Evolutionary conservation across 2,888 invertebrate species (phyloP).

Genomic region (Pachymerium ferrugineum): DNA sequence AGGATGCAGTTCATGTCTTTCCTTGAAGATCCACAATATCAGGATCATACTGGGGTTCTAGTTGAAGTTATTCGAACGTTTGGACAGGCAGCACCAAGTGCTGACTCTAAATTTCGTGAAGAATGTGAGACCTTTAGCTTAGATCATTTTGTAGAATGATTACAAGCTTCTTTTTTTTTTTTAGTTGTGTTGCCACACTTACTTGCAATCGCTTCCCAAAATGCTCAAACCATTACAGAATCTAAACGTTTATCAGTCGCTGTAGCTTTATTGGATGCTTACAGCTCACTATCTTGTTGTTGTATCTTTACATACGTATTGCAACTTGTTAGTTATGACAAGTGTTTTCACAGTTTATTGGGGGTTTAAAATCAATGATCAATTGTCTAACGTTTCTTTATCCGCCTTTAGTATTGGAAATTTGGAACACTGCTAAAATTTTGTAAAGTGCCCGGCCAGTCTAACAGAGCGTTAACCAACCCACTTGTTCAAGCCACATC

Average conservation of each 20-base stretch:
- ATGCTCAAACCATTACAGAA: conserved; percentile 54
- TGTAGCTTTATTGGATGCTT: conserved; percentile 59
- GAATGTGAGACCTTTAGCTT: conserved; percentile 53
- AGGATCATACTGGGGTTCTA: conserved; percentile 50
- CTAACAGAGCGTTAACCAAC: too few relatives aligned
- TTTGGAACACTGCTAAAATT: too few relatives aligned
- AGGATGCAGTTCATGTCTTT: conserved; percentile 49
- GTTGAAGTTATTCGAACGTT: conserved; percentile 59
- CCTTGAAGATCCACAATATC: conserved; percentile 48
- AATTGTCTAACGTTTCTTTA: too few relatives aligned
- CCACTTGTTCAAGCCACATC: too few relatives aligned
- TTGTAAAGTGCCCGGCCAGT: too few relatives aligned
- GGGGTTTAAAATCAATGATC: too few relatives aligned
- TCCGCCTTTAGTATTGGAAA: too few relatives aligned
- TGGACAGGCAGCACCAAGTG: conserved; percentile 57
- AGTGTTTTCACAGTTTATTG: too few relatives aligned
- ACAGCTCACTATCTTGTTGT: conserved; percentile 54
- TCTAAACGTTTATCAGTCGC: conserved; percentile 57
- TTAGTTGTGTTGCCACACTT: conserved; percentile 60
- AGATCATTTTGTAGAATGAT: background rate
- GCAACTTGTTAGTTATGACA: background rate
- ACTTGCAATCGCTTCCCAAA: conserved; percentile 55
- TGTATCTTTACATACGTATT: conserved; percentile 46
- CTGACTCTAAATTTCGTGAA: conserved; percentile 57
- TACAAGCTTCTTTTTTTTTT: conserved; percentile 41